Evolutionary conservation across 2,888 invertebrate genomes (phyloP).

Genomic region (Lordiphosa andalusiaca): DNA sequence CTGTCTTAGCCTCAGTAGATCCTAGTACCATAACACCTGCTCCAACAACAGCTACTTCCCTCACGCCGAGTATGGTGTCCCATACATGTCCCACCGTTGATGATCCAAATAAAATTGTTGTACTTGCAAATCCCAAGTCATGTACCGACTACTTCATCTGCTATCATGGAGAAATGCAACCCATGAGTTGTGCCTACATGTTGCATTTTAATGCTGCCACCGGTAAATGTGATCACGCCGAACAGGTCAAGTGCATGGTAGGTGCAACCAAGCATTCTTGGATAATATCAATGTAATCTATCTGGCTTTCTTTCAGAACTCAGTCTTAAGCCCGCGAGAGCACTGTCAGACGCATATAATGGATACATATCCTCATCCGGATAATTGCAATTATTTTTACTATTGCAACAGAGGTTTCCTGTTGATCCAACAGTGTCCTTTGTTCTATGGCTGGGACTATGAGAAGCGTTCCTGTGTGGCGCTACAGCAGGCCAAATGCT

Average conservation of each 20-base stretch:
- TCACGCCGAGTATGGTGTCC: conserved; percentile 6
- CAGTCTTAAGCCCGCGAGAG: conserved; percentile 52
- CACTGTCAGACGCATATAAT: conserved; percentile 60
- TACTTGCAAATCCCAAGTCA: conserved; percentile 61
- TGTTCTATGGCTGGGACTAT: conserved; percentile 76
- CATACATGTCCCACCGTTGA: conserved; percentile 62
- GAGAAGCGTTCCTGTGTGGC: conserved; percentile 63
- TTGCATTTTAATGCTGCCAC: conserved; percentile 70
- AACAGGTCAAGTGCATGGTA: conserved; percentile 71
- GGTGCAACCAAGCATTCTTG: conserved; percentile 9
- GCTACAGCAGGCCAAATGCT: conserved; percentile 59
- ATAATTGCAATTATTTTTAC: conserved; percentile 77
- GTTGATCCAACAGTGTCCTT: conserved; percentile 78
- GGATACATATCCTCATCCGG: conserved; percentile 73
- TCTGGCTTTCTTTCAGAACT: conserved; percentile 31
- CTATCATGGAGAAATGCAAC: conserved; percentile 58
- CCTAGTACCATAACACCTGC: conserved; percentile 12
- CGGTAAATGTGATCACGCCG: conserved; percentile 73
- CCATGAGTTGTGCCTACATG: conserved; percentile 70
- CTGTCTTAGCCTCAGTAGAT: background rate
- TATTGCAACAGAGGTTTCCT: conserved; percentile 72
- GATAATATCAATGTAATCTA: background rate
- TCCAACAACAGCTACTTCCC: background rate
- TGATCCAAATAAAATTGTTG: conserved; percentile 55
- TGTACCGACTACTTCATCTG: conserved; percentile 77